A percentile compares a stretch with the other conserved stretches of the same genome.
These are phyloP conservation scores for Limnephilus rhombicus DNA, from an alignment of 2,888 invertebrate species.

Conservation along the genomic window DNA sequence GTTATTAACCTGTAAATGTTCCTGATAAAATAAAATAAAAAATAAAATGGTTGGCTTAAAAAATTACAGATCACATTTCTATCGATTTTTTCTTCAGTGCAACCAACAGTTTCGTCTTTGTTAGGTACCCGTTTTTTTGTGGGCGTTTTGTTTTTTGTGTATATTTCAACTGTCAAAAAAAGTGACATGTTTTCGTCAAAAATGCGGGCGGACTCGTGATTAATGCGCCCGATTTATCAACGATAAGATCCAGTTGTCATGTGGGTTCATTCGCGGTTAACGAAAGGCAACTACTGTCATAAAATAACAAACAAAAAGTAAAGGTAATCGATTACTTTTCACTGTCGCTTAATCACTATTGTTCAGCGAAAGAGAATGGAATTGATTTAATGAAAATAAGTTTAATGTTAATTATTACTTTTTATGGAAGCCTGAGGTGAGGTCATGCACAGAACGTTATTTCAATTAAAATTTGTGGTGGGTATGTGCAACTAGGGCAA, in stretches of 20 bases:
- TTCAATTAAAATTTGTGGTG: not conserved
- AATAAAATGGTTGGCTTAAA: too few relatives aligned
- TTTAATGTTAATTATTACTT: not conserved
- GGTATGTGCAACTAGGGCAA: too few relatives aligned
- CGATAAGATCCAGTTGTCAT: constrained; percentile 25
- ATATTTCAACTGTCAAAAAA: constrained; percentile 22
- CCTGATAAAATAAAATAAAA: too few relatives aligned
- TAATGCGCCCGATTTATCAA: constrained; percentile 20
- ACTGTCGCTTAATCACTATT: not conserved
- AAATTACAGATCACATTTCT: not conserved
- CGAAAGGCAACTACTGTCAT: not conserved
- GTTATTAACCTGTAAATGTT: too few relatives aligned
- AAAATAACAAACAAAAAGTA: not conserved
- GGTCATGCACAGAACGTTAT: not conserved
- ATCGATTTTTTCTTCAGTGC: not conserved
- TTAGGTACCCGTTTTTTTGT: not conserved
- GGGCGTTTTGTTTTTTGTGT: not conserved
- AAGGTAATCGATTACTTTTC: not conserved
- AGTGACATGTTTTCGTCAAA: constrained; percentile 33
- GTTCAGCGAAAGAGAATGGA: not conserved
- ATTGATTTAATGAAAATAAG: not conserved
- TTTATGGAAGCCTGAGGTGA: not conserved
- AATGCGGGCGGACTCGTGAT: constrained; percentile 3
- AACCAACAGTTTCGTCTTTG: not conserved
- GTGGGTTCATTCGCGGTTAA: not conserved